Base-by-base conservation (phyloP, 2,113 vertebrate genomes). In the Globicephala melas region DNA sequence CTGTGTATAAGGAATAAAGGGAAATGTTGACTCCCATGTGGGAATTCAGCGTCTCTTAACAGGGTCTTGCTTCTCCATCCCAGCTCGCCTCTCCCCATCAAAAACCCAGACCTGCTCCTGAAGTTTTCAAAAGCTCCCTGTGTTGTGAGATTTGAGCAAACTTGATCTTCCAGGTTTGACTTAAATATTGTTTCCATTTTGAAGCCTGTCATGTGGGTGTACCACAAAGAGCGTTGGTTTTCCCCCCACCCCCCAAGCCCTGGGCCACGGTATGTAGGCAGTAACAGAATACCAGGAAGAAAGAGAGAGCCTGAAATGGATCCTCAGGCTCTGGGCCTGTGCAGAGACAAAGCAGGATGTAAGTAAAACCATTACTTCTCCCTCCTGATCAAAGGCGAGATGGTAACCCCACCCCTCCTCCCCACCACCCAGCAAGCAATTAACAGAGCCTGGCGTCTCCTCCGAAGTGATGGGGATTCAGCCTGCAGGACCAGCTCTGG, bases 141-240 rank as follows among this genome's bases (percentile, higher is more conserved):
- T 92, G 63, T 98, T 98, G 96, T 67, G 85, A 97, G 98, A 98
- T 97, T 98, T 98, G 87, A 89, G 98, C 93, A 98, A 98, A 99
- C 97, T 98, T 98, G 98, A 99, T 99, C 98, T 98, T 98, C 89
- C 97, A 98, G 97, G 97, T 98, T 98, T 98, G 97, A 98, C 97
- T 98, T 98, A 95, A 99, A 98, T 98, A 98, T 98, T 98, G 94
- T 98, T 99, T 98, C 98, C 98, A 97, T 98, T 99, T 98, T 98
- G 98, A 98, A 98, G 98, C 89, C 98, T 99, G 98, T 99, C 98
- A 98, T 98, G 98, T 96, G 98, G 94, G 96, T 97, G 96, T 73
- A 97, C 98, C 98, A 98, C 98, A 99, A 98, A 98, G 97, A 94
- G 90, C 96, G 14, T 98, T 97, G 96, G 98, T 97, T 98, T 97